Base-by-base conservation (phyloP, 2,888 invertebrate genomes). In the Volucella inflata region DNA sequence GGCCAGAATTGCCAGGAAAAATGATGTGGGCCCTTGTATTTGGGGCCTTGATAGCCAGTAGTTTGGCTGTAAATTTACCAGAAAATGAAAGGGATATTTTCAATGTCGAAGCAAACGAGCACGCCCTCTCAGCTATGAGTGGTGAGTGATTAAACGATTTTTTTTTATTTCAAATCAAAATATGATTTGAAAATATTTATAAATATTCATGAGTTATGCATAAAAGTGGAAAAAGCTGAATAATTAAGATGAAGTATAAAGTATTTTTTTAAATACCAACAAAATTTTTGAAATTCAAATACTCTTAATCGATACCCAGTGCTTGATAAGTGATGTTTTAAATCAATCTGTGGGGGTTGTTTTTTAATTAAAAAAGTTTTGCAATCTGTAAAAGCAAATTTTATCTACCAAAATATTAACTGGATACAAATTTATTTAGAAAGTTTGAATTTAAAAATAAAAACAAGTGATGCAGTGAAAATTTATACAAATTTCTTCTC, bases 101-200 rank as follows among this genome's bases (percentile, higher is more conserved):
- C 38, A 51, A 67, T 12, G 88, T 89, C 16, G 64, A 88, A 1
- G 16, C 88, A 48, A 88, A 88, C 16, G 88, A 91, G 60, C 87
- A 87, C 8, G 88, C 89, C 3, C 79, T 90, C 10, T 90, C 90
- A 2, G 88, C 88, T 11, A 89, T 90, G 53, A 87, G 87, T 3
- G 87, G 89, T 89, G 55, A 77, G 88, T 87, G 46, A 42, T 42
- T 51, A 38, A 30, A 17, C 0, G 17, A 44, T 30, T 44, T 21
- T 51, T 2, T n/a, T 16, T 53, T 17, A 40, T 14, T 30, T 30
- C 6, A 30, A 6, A 6, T 30, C 30, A 0, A 30, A 30, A 30
- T 30, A 1, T 30, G 30, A 30, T 30, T 30, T 30, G 30, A 6
- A 6, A 6, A 3, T 0, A 6, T 30, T 30, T 30, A 30, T 30